Evolutionary conservation across 92 coral and sea anemone genomes (phyloP), one percentile per base, ranked within the genome.

Genomic region (Zoanthus sansibaricus): DNA sequence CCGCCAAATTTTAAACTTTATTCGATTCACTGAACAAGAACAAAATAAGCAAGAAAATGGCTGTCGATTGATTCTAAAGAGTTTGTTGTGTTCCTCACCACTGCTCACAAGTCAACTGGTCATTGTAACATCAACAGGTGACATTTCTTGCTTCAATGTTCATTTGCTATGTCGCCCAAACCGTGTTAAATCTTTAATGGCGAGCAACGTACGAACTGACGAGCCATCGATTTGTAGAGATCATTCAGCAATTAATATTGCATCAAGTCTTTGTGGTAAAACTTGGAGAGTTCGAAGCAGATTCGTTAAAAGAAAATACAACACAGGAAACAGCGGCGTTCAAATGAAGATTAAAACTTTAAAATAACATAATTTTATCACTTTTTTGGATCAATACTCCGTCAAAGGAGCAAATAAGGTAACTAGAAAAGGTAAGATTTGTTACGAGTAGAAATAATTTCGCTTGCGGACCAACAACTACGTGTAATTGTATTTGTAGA

Each of bases 1-100:
- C 85, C 85, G 85, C 85, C 85, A 80, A 80, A 45, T 80, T 80
- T 80, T 72, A 80, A 80, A 80, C 45, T 66, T 66, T 47, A 20
- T 80, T 80, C 85, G 85, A 64, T 20, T 67, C 85, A 80, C 47
- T 80, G 85, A 80, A 66, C 85, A 80, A 80, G 31, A 68, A 51
- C 75, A 80, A 21, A 80, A 80, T 70, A 80, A 80, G 85, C 75
- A 80, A 18, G 46, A 64, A 62, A 45, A 66, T 21, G 85, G 54
- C 66, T 75, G 85, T 25, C 73, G 42, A 80, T 80, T 80, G 85
- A 80, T 80, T 80, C 11, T 64, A 7, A 44, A 46, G 55, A 46
- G 75, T 66, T 80, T 80, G 45, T 80, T 80, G 66, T 64, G 85
- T 80, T 80, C 85, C 85, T 46, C 37, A 6, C 75, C 75, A 67